phyloP scores from a whole-genome alignment of 37 sponge, comb jelly and placozoan genomes.

The Bolinopsis microptera region DNA sequence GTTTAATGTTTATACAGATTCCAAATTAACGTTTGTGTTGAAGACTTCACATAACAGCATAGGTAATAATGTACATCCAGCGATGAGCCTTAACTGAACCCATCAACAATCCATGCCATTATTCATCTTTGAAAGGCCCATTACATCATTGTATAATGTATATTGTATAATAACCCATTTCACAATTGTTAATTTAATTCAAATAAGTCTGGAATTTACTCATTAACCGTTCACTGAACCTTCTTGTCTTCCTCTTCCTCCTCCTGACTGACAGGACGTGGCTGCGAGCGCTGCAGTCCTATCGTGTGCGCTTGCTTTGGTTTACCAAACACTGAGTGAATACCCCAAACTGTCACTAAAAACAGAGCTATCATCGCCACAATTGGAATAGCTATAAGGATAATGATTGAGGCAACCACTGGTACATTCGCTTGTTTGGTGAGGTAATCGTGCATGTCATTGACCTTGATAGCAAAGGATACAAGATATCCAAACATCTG shows the following conservation, averaged over 20 bases:
- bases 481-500: neutral
- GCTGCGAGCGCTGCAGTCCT: conserved; percentile 23
- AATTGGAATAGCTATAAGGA: conserved; percentile 4
- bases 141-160: too few species aligned
- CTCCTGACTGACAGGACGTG: conserved; percentile 20
- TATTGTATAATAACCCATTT: too few species aligned
- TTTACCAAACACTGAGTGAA: conserved; percentile 3
- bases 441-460: conserved; percentile 2
- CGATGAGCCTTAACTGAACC: too few species aligned
- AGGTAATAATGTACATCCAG: too few species aligned
- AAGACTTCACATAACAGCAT: too few species aligned
- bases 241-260: neutral
- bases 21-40: too few species aligned
- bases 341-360: neutral
- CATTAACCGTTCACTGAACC: conserved; percentile 1
- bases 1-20: too few species aligned
- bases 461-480: neutral
- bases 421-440: neutral
- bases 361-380: neutral
- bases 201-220: too few species aligned
- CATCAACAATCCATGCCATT: too few species aligned
- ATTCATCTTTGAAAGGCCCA: too few species aligned
- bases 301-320: conserved; percentile 12
- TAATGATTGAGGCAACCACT: neutral
- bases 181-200: too few species aligned